Evolutionary conservation across 2,888 invertebrate species (phyloP), one percentile per base, ranked within the genome.

Genomic region (Lymantria dispar): DNA sequence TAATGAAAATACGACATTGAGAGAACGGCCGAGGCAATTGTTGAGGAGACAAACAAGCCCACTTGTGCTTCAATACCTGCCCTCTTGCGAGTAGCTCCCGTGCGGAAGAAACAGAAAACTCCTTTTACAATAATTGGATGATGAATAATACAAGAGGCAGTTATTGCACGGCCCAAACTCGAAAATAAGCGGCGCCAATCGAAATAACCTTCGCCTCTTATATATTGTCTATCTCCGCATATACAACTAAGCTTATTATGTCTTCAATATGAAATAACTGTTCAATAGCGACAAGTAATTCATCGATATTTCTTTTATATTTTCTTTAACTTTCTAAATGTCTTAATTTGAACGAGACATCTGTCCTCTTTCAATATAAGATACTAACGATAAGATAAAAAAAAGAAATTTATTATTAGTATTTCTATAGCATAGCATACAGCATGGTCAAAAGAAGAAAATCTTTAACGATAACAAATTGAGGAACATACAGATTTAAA

Each of bases 91-190:
- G 62, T 51, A 55, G 54, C 65, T 65, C 57, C 58, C 58, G 50
- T 50, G 45, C 52, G 49, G 59, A 65, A 68, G 72, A 71, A 87
- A 83, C 84, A 85, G 83, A 83, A 80, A 83, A 85, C 87, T 87
- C 86, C 87, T 87, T 87, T 89, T 82, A 84, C 83, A 83, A 85
- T 91, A 91, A 92, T 91, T 91, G 91, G 89, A 79, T 83, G 76
- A 85, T 92, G 91, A 91, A 92, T 92, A 91, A 91, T 88, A 91
- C 91, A 92, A 83, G 72, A 86, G 86, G 76, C 82, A 76, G 85
- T 89, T 90, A 89, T 85, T 83, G 82, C 78, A 76, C 66, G 70
- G 74, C 74, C 76, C 68, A 77, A 85, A 82, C 82, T 80, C 75
- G 81, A 81, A 72, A 80, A 83, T 81, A 83, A 78, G 51, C 54